phyloP scores from a whole-genome alignment of 2,888 invertebrate species.

The Apamea monoglypha region DNA sequence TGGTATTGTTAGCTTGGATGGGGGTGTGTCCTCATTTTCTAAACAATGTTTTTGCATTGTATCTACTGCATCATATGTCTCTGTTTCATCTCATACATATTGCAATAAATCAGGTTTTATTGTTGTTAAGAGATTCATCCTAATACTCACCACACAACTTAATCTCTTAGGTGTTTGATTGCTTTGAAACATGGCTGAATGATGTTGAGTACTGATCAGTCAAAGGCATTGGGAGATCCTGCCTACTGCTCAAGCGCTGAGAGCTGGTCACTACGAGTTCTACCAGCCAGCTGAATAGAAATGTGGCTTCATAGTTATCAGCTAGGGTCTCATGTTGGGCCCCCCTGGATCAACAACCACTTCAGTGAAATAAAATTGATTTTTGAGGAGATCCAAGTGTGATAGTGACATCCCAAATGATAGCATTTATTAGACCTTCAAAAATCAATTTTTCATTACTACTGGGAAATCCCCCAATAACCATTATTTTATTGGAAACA shows the following conservation, averaged over 20 bases:
- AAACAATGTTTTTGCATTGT: not conserved
- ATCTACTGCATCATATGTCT: not conserved
- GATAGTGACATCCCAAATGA: not conserved
- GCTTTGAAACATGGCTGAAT: not conserved
- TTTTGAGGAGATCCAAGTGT: not conserved
- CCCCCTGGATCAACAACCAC: not conserved
- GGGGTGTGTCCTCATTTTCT: constrained; percentile 32
- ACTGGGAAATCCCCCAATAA: constrained; percentile 12
- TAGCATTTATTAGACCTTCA: not conserved
- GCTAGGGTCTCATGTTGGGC: not conserved
- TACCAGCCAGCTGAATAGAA: not conserved
- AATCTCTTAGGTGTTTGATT: not conserved
- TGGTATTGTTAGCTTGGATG: not conserved
- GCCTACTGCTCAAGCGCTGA: not conserved
- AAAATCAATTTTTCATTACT: not conserved
- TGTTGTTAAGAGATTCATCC: not conserved
- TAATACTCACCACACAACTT: not conserved
- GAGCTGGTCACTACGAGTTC: not conserved
- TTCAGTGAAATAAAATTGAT: not conserved
- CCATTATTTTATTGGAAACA: not conserved
- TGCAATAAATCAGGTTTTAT: not conserved
- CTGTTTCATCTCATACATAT: not conserved
- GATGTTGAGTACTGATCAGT: not conserved
- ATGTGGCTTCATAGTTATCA: not conserved
- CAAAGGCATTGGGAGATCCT: not conserved